Conservation (phyloP, 1,140 invertebrate genomes). For the Ceratina japonica region DNA sequence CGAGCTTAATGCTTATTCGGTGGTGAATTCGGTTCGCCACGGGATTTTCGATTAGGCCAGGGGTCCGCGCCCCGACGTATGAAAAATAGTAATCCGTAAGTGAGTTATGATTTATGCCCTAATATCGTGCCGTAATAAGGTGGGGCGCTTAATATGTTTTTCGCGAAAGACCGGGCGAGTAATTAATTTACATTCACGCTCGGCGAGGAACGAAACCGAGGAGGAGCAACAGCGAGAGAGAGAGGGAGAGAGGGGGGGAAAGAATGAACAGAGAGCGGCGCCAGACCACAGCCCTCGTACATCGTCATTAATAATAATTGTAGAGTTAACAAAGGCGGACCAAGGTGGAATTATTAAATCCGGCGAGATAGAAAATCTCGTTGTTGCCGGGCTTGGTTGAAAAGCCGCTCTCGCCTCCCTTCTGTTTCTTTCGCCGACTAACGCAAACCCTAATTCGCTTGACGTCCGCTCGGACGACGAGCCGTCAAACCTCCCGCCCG, state of each 20-base stretch:
- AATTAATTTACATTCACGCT: constrained; percentile 74
- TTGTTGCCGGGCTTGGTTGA: constrained; percentile 19
- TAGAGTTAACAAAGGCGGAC: constrained; percentile 65
- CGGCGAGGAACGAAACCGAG: constrained; percentile 28
- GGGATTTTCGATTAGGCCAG: constrained; percentile 29
- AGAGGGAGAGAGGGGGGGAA: constrained; percentile 29
- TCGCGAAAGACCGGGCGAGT: constrained; percentile 63
- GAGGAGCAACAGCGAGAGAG: constrained; percentile 37
- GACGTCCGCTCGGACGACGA: constrained; percentile 7
- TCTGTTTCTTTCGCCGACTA: constrained; percentile 3
- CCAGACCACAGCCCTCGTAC: constrained; percentile 56
- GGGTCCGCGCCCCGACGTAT: not conserved
- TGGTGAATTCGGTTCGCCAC: not conserved
- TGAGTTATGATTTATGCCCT: constrained; percentile 72
- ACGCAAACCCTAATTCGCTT: constrained; percentile 28
- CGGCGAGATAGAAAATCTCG: constrained; percentile 65
- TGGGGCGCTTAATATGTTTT: constrained; percentile 69
- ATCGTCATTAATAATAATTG: constrained; percentile 72
- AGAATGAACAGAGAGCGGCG: constrained; percentile 23
- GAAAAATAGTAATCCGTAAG: constrained; percentile 60
- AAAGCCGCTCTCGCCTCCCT: constrained; percentile 11
- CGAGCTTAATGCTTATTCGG: constrained; percentile 2
- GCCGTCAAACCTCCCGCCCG: not conserved
- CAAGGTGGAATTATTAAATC: constrained; percentile 67
- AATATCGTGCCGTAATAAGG: constrained; percentile 71